These are phyloP conservation scores for Pseudorectes ferrugineus DNA, from an alignment of 2,113 vertebrate species.

Conservation along the genomic window DNA sequence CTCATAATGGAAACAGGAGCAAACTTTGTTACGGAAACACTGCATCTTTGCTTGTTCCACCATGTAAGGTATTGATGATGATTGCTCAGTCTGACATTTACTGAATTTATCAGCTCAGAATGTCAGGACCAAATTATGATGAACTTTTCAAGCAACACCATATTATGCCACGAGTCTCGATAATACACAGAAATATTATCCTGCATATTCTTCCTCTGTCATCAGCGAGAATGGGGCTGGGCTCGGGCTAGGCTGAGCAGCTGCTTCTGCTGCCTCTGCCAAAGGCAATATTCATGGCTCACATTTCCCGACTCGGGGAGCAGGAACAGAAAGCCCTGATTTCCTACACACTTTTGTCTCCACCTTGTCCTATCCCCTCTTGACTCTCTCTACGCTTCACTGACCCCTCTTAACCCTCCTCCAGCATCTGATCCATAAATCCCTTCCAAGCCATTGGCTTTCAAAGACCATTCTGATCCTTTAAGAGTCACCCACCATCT, in stretches of 20 bases:
- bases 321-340: background rate
- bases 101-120: background rate
- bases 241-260: background rate
- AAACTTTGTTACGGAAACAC: background rate
- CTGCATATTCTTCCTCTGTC: background rate
- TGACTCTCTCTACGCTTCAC: background rate
- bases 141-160: background rate
- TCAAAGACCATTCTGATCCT: background rate
- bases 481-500: background rate
- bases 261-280: background rate
- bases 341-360: background rate
- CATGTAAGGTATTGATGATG: background rate
- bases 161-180: background rate
- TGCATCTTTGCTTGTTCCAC: background rate
- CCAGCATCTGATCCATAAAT: background rate
- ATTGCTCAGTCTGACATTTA: background rate
- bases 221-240: background rate
- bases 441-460: background rate
- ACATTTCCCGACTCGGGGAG: rapidly evolving
- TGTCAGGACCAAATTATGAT: background rate
- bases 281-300: background rate
- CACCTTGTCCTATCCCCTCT: background rate
- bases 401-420: background rate
- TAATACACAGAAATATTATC: background rate
- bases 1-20: background rate